Evolutionary conservation across 2,888 invertebrate genomes (phyloP), one percentile per base, ranked within the genome.

Genomic region (Epinotia ramella): DNA sequence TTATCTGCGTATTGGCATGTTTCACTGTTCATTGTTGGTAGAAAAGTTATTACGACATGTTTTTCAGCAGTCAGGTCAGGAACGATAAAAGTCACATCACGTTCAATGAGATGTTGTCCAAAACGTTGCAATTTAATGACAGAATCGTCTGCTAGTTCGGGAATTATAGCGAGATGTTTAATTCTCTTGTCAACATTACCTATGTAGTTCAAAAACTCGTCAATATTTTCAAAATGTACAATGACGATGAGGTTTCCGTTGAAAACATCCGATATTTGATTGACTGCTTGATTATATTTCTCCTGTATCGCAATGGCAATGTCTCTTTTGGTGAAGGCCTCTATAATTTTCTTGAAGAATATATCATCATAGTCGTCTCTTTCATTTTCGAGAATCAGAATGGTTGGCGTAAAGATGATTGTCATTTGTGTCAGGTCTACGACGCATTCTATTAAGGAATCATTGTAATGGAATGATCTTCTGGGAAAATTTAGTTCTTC

Each of bases 81-180:
- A 11, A 84, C 59, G 0, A 90, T 77, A 77, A 89, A 86, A 7
- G 86, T 86, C 0, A 88, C 80, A 56, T 88, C 86, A 73, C 80
- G 79, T 68, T 80, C 78, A 24, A 82, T 80, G n/a, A 87, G 70
- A 3, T 72, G 49, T 2, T 77, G 73, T 46, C 81, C 83, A 63
- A 85, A 80, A 28, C 76, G 70, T 68, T 80, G 44, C n/a, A 88
- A 66, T 46, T 79, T 73, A 12, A 73, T 46, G 2, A 67, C 13
- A 68, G 81, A 83, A 4, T 79, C 20, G 33, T 77, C 60, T 13
- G 73, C 46, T 56, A 73, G 33, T 44, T 84, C 79, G 18, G 81
- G 64, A 46, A 88, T 71, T 12, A 88, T 77, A 4, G 87, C 73
- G 18, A 89, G 79, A 78, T 86, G 84, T 81, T 83, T 87, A 2